Conservation (phyloP, 2,888 invertebrate genomes). For the Ectemnius lituratus region DNA sequence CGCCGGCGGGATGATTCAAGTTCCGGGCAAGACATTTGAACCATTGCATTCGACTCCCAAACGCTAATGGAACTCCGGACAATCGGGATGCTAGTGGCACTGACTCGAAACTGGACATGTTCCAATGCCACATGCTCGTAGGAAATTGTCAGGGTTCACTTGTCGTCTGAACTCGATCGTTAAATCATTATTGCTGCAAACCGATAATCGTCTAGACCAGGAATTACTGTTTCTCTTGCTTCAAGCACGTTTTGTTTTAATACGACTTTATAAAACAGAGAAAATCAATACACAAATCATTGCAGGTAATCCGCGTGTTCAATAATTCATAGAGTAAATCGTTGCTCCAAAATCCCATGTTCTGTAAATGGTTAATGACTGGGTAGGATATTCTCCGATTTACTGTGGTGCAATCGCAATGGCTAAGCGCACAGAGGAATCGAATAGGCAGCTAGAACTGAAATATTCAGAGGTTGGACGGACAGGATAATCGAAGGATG, state of each 20-base stretch:
- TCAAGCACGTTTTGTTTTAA: constrained; percentile 30
- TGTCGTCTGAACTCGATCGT: constrained; percentile 19
- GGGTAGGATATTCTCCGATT: not conserved
- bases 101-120: constrained; percentile 49
- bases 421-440: too few relatives aligned
- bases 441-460: too few relatives aligned
- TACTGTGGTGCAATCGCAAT: too few relatives aligned
- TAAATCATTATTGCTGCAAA: constrained; percentile 16
- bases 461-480: too few relatives aligned
- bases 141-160: constrained; percentile 6
- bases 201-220: not conserved
- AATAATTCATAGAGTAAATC: not conserved
- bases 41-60: constrained; percentile 37
- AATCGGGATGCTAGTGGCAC: constrained; percentile 41
- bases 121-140: constrained; percentile 36
- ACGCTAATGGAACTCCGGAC: constrained; percentile 52
- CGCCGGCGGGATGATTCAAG: constrained; percentile 33
- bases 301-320: not conserved
- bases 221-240: too few relatives aligned
- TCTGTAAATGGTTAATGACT: not conserved
- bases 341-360: not conserved
- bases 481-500: too few relatives aligned
- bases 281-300: too few relatives aligned
- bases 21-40: constrained; percentile 51
- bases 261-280: constrained; percentile 25